Evolutionary conservation across 2,888 invertebrate genomes (phyloP), one percentile per base, ranked within the genome.

Genomic region (Callosobruchus maculatus): DNA sequence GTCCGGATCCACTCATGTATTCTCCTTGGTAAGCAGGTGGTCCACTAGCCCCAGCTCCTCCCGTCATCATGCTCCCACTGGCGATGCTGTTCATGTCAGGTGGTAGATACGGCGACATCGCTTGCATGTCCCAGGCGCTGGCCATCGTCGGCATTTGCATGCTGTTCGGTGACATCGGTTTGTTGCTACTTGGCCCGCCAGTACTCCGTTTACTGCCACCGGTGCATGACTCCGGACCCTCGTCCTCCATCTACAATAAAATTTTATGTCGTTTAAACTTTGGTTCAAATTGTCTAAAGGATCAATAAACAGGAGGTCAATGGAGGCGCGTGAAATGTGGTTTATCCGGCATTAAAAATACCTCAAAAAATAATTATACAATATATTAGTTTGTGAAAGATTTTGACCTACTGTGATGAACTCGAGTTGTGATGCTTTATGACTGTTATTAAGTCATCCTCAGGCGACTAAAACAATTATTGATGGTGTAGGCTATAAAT

Each of bases 31-130:
- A 89, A 71, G 88, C 84, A 3, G 88, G 84, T 71, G 88, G 86
- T 73, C 88, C 88, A 1, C 49, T 18, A 7, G 49, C 1, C 13
- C 5, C 49, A 49, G 13, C 49, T 13, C 49, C 49, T 49, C 49
- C 49, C 82, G 89, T 90, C 92, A 96, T 95, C 95, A 95, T 95
- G 72, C 95, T 95, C 72, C 95, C 95, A 84, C 94, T 95, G 67
- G 95, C 95, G 84, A 96, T 95, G 82, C 95, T 95, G 88, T 95
- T 96, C 96, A 96, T 96, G 85, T 96, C 96, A 72, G 96, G 96
- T 78, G 96, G 93, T 85, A 95, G 92, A 87, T 96, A 96, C 0
- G 97, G 96, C 78, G 96, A 96, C 90, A 96, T 92, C 68, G 95
- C 95, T 87, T 95, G 96, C 91, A 94, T 94, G 84, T 97, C 97